phyloP scores from a whole-genome alignment of 2,888 invertebrate species.

The Diaphora mendica region DNA sequence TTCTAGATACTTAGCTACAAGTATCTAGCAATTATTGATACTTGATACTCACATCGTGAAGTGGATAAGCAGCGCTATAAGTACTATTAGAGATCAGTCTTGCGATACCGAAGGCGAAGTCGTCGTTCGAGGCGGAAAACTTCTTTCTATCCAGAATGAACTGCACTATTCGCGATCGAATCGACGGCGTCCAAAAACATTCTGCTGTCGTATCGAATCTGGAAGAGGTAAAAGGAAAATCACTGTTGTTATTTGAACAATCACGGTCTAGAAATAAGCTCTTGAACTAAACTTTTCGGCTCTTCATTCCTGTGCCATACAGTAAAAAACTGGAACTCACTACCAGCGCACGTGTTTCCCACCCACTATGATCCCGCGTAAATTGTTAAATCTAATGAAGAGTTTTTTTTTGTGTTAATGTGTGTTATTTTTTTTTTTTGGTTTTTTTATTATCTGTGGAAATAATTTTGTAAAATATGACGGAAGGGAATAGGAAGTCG shows the following conservation, averaged over 20 bases:
- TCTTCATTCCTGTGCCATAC: too few species aligned
- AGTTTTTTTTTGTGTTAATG: too few species aligned
- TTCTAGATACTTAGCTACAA: not conserved
- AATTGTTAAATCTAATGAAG: too few species aligned
- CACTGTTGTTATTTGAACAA: not conserved
- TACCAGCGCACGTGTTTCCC: too few species aligned
- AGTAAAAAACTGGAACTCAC: too few species aligned
- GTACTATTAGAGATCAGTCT: constrained; percentile 90
- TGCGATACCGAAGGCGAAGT: constrained; percentile 93
- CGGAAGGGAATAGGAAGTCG: too few species aligned
- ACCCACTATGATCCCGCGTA: too few species aligned
- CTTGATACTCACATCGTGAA: constrained; percentile 91
- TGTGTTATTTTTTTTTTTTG: too few species aligned
- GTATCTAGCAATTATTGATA: not conserved
- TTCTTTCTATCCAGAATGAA: constrained; percentile 96
- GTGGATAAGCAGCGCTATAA: constrained; percentile 94
- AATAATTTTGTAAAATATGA: too few species aligned
- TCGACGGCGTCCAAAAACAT: constrained; percentile 94
- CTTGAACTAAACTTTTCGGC: not conserved
- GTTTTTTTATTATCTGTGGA: too few species aligned
- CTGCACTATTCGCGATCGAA: constrained; percentile 95
- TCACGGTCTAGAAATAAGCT: not conserved
- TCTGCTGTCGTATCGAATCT: constrained; percentile 94
- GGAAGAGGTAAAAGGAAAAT: constrained; percentile 23
- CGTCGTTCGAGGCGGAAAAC: constrained; percentile 89